phyloP scores from a whole-genome alignment of 2,113 vertebrate genomes.

The Nibea albiflora region DNA sequence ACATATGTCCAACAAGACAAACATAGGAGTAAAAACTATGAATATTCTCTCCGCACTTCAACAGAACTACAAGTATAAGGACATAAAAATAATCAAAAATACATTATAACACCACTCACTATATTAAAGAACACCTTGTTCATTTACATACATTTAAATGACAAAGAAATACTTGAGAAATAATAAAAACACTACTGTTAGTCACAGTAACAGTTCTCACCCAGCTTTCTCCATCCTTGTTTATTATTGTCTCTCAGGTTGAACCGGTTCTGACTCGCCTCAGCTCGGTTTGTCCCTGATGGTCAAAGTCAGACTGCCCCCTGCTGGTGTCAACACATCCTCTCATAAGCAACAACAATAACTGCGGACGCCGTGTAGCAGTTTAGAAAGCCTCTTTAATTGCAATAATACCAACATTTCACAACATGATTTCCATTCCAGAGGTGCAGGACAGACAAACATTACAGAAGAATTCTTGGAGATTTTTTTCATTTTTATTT shows the following conservation, averaged over 20 bases:
- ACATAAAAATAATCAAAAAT: neutral
- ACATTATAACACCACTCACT: neutral
- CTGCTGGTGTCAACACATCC: slow-evolving; percentile 31
- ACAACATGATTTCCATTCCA: slow-evolving; percentile 76
- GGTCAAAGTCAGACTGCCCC: slow-evolving; percentile 6
- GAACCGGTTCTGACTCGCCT: slow-evolving; percentile 64
- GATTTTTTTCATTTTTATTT: slow-evolving; percentile 44
- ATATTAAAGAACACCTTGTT: neutral
- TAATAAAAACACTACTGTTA: neutral
- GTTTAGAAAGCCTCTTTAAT: slow-evolving; percentile 85
- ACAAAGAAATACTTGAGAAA: neutral
- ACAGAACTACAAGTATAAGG: neutral
- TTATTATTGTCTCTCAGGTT: neutral
- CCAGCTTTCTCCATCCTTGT: neutral
- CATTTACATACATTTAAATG: neutral
- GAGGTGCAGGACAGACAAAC: slow-evolving; percentile 73
- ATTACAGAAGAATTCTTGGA: slow-evolving; percentile 61
- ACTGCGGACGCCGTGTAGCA: neutral
- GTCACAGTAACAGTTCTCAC: neutral
- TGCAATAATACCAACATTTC: slow-evolving; percentile 78
- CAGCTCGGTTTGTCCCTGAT: neutral
- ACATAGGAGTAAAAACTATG: neutral
- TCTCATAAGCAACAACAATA: slow-evolving; percentile 6
- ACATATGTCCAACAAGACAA: too few species aligned
- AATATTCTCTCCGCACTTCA: too few species aligned